Conservation (phyloP, 2,113 vertebrate species). For the Dermatemys mawii region DNA sequence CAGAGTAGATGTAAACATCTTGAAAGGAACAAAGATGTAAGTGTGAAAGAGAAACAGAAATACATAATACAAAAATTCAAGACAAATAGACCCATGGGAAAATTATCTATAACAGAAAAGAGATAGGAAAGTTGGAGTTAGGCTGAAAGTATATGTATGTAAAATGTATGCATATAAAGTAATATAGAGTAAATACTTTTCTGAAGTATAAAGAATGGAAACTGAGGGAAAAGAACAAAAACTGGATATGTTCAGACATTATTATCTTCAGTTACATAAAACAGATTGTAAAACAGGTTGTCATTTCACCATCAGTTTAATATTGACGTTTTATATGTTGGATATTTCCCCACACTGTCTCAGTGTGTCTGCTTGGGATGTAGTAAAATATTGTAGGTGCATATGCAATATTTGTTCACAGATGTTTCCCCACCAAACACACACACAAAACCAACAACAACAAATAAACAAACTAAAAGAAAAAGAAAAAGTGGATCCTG, state of each 20-base stretch:
- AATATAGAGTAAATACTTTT: not conserved
- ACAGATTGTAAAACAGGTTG: accelerated
- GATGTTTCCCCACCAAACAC: no score
- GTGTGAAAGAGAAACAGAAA: not conserved
- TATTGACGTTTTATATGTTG: not conserved
- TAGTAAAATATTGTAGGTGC: not conserved
- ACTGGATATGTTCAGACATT: not conserved
- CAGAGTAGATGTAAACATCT: accelerated
- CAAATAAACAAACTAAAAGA: not conserved
- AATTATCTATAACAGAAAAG: not conserved
- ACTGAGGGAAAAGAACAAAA: not conserved
- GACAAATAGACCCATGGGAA: not conserved
- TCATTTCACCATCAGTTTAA: not conserved
- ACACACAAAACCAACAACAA: no score
- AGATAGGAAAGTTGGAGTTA: not conserved
- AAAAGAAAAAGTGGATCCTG: not conserved
- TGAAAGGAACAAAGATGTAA: not conserved
- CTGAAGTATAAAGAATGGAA: not conserved
- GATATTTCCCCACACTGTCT: not conserved
- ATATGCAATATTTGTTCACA: not conserved
- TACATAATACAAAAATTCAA: not conserved
- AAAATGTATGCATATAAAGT: no score
- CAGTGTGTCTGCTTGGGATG: not conserved
- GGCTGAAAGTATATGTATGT: not conserved
- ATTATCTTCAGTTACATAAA: not conserved